These are phyloP conservation scores for Mesorhabditis belari DNA, from an alignment of 2,888 invertebrate species.

Conservation along the genomic window DNA sequence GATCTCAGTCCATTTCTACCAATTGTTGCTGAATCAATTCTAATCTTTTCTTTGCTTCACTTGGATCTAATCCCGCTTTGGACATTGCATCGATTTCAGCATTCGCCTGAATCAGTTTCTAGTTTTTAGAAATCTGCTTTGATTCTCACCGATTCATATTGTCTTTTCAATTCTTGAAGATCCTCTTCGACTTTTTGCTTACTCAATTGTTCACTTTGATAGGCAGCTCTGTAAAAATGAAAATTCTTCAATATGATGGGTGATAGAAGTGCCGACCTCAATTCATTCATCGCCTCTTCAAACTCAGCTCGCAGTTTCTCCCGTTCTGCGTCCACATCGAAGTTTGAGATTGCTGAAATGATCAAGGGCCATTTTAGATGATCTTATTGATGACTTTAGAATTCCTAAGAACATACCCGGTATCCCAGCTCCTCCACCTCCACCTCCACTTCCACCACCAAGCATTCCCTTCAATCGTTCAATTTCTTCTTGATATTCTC, in stretches of 20 bases:
- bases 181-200: conserved; percentile 62
- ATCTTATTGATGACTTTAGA: not conserved
- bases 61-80: conserved; percentile 25
- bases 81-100: conserved; percentile 19
- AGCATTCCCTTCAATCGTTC: conserved; percentile 65
- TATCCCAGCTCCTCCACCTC: not conserved
- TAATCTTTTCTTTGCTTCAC: conserved; percentile 53
- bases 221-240: conserved; percentile 52
- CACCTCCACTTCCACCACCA: conserved; percentile 8
- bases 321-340: conserved; percentile 53
- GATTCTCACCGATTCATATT: conserved; percentile 60
- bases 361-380: not conserved
- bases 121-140: conserved; percentile 12
- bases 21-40: conserved; percentile 68
- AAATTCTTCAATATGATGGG: not conserved
- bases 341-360: conserved; percentile 1
- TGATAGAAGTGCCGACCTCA: conserved; percentile 43
- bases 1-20: conserved; percentile 65
- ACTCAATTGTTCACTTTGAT: conserved; percentile 57
- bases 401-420: not conserved
- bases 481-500: conserved; percentile 79
- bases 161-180: conserved; percentile 60
- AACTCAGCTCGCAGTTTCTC: conserved; percentile 60
- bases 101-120: conserved; percentile 12
- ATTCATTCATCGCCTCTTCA: conserved; percentile 61